Conservation (phyloP, 2,797 vertebrate species). For the Urocyon cinereoargenteus region DNA sequence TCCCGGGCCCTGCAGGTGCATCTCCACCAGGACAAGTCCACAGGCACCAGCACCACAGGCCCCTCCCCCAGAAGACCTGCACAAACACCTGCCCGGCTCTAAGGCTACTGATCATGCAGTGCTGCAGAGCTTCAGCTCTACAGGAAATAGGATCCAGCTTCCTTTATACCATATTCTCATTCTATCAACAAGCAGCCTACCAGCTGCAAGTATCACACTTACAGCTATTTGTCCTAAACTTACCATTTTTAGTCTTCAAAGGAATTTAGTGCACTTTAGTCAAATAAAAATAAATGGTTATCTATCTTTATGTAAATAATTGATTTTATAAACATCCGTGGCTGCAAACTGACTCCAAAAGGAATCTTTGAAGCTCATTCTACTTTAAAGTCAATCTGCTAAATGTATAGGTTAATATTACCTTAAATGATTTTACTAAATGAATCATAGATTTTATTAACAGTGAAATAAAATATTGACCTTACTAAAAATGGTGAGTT, state of each 20-base stretch:
- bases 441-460: slow-evolving; percentile 2
- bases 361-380: slow-evolving; percentile 38
- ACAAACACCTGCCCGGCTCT: not conserved
- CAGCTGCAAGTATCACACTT: not conserved
- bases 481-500: not conserved
- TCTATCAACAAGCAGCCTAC: not conserved
- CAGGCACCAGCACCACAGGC: not conserved
- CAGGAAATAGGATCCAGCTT: not conserved
- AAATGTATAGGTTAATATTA: not conserved
- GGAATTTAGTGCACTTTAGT: slow-evolving; percentile 12
- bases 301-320: slow-evolving; percentile 43
- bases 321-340: slow-evolving; percentile 45
- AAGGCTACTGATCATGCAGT: not conserved
- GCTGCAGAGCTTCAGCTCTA: not conserved
- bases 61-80: not conserved
- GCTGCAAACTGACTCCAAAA: slow-evolving; percentile 5
- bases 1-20: not conserved
- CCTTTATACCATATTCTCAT: not conserved
- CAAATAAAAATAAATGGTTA: slow-evolving; percentile 24
- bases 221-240: slow-evolving; percentile 33
- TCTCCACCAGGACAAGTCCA: not conserved
- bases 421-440: not conserved
- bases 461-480: not conserved
- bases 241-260: slow-evolving; percentile 36
- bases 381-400: slow-evolving; percentile 47